These are phyloP conservation scores for Cistogaster globosa DNA, from an alignment of 2,888 invertebrate genomes.

Conservation along the genomic window DNA sequence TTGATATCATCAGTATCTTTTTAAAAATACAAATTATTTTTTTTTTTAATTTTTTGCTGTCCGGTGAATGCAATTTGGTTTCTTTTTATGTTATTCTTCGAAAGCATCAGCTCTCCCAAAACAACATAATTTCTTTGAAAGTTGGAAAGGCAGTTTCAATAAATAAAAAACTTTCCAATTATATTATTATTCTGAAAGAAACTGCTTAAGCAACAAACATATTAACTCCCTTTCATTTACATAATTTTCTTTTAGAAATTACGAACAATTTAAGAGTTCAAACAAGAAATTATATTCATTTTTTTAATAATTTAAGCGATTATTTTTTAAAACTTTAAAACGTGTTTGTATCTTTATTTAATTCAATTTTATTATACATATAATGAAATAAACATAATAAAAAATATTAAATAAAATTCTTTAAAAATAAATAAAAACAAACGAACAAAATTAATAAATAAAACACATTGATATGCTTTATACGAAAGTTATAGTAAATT, in stretches of 20 bases:
- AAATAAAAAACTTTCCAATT: background rate
- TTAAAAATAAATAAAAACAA: conserved; percentile 32
- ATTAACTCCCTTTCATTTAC: conserved; percentile 13
- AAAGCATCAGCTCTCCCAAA: background rate
- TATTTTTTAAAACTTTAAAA: conserved; percentile 51
- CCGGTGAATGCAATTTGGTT: conserved; percentile 36
- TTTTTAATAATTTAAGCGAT: conserved; percentile 49
- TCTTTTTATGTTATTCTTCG: conserved; percentile 22
- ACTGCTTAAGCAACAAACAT: background rate
- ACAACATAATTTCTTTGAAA: background rate
- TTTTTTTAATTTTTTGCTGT: conserved; percentile 46
- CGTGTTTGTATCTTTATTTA: conserved; percentile 51
- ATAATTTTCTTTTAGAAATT: conserved; percentile 23
- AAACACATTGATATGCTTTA: conserved; percentile 50
- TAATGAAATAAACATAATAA: conserved; percentile 51
- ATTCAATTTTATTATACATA: conserved; percentile 52
- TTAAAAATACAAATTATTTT: conserved; percentile 40
- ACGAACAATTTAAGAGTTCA: conserved; percentile 45
- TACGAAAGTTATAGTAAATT: conserved; percentile 30
- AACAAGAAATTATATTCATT: conserved; percentile 29
- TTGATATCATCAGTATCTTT: conserved; percentile 30
- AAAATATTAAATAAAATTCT: conserved; percentile 58
- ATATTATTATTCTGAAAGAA: conserved; percentile 18
- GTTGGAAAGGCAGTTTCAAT: conserved; percentile 30
- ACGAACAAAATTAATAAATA: conserved; percentile 47